Base-by-base conservation (phyloP, 2,888 invertebrate genomes). In the Nomada lathburiana region DNA sequence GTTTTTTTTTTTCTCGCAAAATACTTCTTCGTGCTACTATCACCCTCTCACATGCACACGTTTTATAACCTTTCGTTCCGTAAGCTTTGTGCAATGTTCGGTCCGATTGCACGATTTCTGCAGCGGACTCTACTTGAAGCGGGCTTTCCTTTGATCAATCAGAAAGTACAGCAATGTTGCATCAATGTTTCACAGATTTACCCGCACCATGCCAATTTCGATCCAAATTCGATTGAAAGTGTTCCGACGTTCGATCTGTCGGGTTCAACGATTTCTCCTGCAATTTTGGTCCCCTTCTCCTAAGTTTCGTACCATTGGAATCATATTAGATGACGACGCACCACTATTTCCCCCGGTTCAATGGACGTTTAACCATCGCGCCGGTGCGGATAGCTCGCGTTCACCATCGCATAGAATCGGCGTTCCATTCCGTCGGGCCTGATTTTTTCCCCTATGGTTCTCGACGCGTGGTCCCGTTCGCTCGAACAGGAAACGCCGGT, bases 401-500 rank as follows among this genome's bases (percentile, higher is more conserved):
- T 64, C 55, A 55, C 63, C 57, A 63, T 55, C 13, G 63, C 23
- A 9, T 55, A 55, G 42, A 44, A 64, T 64, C 72, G 62, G 18
- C 71, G 71, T 53, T 53, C 55, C 65, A 64, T 73, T 73, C 16
- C 20, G 29, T 4, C 42, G 53, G 16, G 18, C 16, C 7, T 20
- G 7, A 18, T 55, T 68, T 18, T 26, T 20, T 29, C 18, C 18
- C 63, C 59, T 29, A 47, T 20, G 52, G 55, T 78, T 67, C 64
- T 50, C 47, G 29, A 7, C 50, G 52, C 65, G 77, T 44, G 73
- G 67, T 52, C 9, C 44, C 23, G 77, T 57, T 23, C 71, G 47
- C 50, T 52, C 20, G 52, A 26, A 20, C 67, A 44, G 63, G 76
- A 57, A 44, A 36, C 73, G 69, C 60, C 74, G 70, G 82, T 88